Percentiles rank a stretch among this genome's conserved stretches.
Conservation (phyloP, 2,797 vertebrate species). For the Coracias cyanogaster region DNA sequence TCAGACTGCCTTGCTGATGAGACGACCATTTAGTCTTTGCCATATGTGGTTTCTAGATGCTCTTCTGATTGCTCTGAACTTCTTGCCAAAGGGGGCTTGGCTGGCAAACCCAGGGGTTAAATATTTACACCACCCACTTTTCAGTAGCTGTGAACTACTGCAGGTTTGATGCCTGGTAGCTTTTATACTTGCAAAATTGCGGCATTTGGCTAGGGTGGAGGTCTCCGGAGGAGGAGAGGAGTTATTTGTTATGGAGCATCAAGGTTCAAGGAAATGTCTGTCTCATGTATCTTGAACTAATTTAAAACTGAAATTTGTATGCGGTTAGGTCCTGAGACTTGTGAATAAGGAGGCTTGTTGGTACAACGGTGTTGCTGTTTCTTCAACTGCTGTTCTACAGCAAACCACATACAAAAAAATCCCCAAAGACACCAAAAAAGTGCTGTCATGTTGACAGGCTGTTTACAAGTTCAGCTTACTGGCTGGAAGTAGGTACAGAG, state of each 20-base stretch:
- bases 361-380: neutral
- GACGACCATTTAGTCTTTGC: neutral
- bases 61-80: neutral
- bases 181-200: neutral
- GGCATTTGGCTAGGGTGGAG: neutral
- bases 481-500: neutral
- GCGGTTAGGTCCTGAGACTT: neutral
- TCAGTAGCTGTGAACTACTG: neutral
- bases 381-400: neutral
- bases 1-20: neutral
- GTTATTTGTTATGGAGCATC: neutral
- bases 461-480: neutral
- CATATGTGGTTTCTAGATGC: neutral
- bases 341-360: neutral
- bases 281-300: neutral
- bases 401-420: fast-evolving
- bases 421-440: neutral
- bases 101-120: neutral
- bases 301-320: neutral
- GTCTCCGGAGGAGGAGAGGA: neutral
- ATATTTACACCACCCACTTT: neutral
- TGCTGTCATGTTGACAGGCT: neutral
- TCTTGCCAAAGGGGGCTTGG: neutral
- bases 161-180: neutral
- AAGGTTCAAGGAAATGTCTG: neutral